phyloP scores from a whole-genome alignment of 2,888 invertebrate species.

The Rhingia campestris region DNA sequence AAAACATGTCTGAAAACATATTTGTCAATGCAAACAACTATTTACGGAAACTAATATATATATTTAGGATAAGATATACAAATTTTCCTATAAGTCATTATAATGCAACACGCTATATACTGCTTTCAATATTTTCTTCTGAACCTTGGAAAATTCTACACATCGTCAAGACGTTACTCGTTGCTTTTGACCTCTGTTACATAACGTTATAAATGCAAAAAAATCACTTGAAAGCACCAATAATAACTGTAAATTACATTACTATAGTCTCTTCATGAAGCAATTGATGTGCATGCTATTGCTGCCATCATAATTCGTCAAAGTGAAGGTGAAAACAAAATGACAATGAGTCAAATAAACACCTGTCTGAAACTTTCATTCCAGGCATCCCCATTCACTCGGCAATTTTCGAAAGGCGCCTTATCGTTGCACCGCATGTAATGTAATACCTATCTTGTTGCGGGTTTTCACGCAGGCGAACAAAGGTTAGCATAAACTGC shows the following conservation, averaged over 20 bases:
- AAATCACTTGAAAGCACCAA: not conserved
- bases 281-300: slow-evolving; percentile 23
- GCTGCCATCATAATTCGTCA: slow-evolving; percentile 30
- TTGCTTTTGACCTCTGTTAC: no score
- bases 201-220: no score
- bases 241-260: not conserved
- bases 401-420: slow-evolving; percentile 35
- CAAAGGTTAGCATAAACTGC: not conserved
- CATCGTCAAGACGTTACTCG: no score
- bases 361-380: slow-evolving; percentile 59
- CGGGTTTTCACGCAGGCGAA: slow-evolving; percentile 12
- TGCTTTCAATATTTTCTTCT: no score
- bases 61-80: no score
- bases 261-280: slow-evolving; percentile 3
- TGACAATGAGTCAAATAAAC: slow-evolving; percentile 48
- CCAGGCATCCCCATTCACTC: slow-evolving; percentile 34
- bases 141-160: no score
- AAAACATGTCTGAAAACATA: no score
- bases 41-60: no score
- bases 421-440: not conserved
- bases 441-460: slow-evolving; percentile 11
- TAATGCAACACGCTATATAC: no score
- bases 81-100: no score
- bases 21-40: no score
- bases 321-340: slow-evolving; percentile 61